Evolutionary conservation across 2,888 invertebrate species (phyloP), one percentile per base, ranked within the genome.

Genomic region (Frankliniella fusca): DNA sequence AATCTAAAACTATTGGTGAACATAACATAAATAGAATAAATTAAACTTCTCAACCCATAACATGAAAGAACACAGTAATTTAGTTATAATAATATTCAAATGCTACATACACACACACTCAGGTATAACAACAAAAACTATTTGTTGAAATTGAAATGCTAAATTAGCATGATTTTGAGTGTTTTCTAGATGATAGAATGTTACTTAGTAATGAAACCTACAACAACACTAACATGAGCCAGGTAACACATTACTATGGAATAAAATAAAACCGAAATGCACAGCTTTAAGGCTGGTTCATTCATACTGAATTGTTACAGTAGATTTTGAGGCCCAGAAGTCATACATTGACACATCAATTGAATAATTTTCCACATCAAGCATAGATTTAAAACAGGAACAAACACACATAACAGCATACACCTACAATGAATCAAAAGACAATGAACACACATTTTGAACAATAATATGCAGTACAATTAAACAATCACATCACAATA

Each of bases 1-100:
- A 38, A 38, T 38, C 38, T 38, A 38, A 38, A 38, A 38, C 2
- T 38, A 38, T 38, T 38, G 20, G 54, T 5, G 70, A 76, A 76
- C 70, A 76, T 27, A 76, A 76, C 70, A 76, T 76, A 76, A 76
- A 76, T 76, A 76, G 12, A 76, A 76, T 76, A 76, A 27, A 76
- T 76, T 76, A 76, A 27, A 76, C 70, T 76, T 10, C n/a, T 20
- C 61, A 23, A 27, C 70, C 70, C 70, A 76, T 76, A 76, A 76
- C 70, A 76, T 27, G 27, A 76, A 76, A 76, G 27, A 76, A 76
- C 70, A 76, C 70, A 76, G 27, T 76, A 27, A 23, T n/a, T 27
- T 27, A 76, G 70, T 38, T 3, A 3, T 61, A 61, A 7, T 18
- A 11, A 61, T 61, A 9, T 12, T 76, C 23, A 76, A 76, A 76